Evolutionary conservation across 2,888 invertebrate genomes (phyloP).

Genomic region (Calliphora vomitoria): DNA sequence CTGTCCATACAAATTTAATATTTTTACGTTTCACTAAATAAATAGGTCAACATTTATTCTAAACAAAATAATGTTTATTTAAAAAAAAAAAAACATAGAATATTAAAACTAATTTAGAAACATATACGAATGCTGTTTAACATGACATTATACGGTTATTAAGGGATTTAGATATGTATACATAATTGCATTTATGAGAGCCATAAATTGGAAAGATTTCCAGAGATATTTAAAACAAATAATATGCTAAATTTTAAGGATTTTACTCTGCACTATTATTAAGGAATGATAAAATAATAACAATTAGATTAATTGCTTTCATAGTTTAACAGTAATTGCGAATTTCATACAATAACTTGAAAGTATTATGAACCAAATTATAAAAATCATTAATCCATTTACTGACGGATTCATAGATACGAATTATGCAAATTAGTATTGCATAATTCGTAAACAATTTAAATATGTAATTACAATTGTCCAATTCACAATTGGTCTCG

Average conservation of each 20-base stretch:
- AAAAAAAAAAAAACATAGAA: background rate
- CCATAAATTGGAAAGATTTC: background rate
- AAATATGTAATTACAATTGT: no score
- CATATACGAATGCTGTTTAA: background rate
- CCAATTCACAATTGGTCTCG: no score
- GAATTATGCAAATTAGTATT: no score
- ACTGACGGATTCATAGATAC: no score
- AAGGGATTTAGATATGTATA: background rate
- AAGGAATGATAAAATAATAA: no score
- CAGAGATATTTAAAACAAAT: background rate
- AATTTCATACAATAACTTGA: no score
- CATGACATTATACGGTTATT: background rate
- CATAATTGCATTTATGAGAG: background rate
- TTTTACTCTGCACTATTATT: no score
- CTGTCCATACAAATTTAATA: slow-evolving; percentile 12
- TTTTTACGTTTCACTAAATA: slow-evolving; percentile 60
- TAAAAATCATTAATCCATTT: no score
- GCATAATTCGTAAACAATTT: no score
- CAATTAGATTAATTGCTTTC: no score
- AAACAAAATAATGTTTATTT: background rate
- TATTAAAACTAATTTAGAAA: background rate
- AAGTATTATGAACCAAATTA: no score
- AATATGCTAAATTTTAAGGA: background rate
- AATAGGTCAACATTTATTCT: slow-evolving; percentile 38
- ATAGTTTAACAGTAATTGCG: no score